Evolutionary conservation across 64 coral and sea anemone species (phyloP), one percentile per base, ranked within the genome.

Genomic region (Orbicella faveolata): DNA sequence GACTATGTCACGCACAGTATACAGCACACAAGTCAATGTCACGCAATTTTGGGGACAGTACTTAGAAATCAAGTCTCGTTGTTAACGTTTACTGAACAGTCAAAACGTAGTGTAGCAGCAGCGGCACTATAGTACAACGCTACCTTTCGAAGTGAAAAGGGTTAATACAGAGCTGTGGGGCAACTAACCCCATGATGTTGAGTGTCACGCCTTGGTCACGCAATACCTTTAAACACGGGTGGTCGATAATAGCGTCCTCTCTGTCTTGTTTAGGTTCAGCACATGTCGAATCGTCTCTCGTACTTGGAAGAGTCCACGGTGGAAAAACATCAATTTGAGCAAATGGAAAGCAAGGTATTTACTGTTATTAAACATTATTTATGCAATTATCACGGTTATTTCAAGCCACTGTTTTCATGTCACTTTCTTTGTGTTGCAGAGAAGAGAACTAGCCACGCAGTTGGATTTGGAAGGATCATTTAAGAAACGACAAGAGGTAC

Each of bases 281-380:
- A 75, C 21, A 92, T 92, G 90, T 63, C 81, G 3, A 79, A 75
- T 68, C 12, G 90, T 12, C 70, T 92, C 35, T 73, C 69, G 1
- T 92, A 87, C 61, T 37, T 92, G 62, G 90, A 92, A 52, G 90
- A 81, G 18, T 92, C 83, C 0, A 92, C 90, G 2, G 90, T 92
- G 18, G 83, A 92, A 30, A 92, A 92, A 78, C 81, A 76, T 25
- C 72, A 87, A 36, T 73, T 92, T n/a, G 76, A 76, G 2, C 83
- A 75, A 36, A 92, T 92, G 90, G 90, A 92, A 14, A 92, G 90
- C 90, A 92, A 92, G 90, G 90, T 92, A 87, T 44, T 61, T 37
- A 74, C 7, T 75, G 20, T 13, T 16, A 9, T 64, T 33, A 25
- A 9, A 34, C 36, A 10, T 0, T n/a, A 14, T 9, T n/a, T 9